Percentiles rank a stretch among this genome's conserved stretches.
Evolutionary conservation across 1,140 invertebrate species (phyloP).

Genomic region (Scaptodrosophila lebanonensis): DNA sequence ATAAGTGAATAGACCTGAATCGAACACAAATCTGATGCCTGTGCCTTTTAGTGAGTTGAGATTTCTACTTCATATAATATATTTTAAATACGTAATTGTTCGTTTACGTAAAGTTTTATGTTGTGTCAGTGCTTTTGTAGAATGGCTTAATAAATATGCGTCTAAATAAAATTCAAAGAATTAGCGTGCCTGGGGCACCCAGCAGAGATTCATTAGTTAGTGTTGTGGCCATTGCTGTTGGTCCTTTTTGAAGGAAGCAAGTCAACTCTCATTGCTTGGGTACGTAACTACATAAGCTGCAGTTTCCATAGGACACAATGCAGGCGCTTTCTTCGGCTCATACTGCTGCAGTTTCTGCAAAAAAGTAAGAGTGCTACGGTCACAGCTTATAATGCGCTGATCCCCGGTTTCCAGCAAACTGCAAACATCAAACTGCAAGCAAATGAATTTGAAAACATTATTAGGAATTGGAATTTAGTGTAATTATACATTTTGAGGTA

Average conservation of each 20-base stretch:
- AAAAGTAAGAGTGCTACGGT: slow-evolving; percentile 62
- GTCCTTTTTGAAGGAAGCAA: slow-evolving; percentile 2
- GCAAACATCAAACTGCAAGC: slow-evolving; percentile 44
- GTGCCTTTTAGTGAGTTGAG: no score
- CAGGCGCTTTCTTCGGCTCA: slow-evolving; percentile 25
- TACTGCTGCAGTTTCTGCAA: slow-evolving; percentile 46
- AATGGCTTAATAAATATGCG: no score
- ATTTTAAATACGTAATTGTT: no score
- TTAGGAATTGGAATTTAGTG: no score
- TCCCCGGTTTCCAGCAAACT: slow-evolving; percentile 23
- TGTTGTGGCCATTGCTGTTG: background rate
- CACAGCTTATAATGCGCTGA: slow-evolving; percentile 22
- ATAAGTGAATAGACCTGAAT: slow-evolving; percentile 5
- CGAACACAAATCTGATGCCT: background rate
- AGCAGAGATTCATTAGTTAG: slow-evolving; percentile 34
- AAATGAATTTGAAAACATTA: background rate
- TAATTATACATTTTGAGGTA: no score
- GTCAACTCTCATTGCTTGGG: background rate
- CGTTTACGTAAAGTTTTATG: no score
- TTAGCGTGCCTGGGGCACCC: slow-evolving; percentile 21
- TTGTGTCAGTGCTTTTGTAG: no score
- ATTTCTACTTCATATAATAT: no score
- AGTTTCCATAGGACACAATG: slow-evolving; percentile 66
- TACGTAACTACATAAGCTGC: slow-evolving; percentile 47
- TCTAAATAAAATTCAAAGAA: slow-evolving; percentile 30